phyloP scores from a whole-genome alignment of 1,140 invertebrate species.

The Chrysopa pallens region DNA sequence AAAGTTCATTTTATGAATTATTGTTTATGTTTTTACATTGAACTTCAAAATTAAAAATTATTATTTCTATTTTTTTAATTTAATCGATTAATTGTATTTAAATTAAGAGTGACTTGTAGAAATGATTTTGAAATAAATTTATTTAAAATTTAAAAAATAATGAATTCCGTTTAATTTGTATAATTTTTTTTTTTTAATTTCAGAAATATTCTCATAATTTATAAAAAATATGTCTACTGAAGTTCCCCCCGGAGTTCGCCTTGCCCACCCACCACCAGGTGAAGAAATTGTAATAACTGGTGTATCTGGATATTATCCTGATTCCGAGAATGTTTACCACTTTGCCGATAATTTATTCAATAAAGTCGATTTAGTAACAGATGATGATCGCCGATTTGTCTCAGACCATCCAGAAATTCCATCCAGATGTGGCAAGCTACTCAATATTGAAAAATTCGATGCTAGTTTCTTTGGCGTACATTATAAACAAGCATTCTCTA shows the following conservation, averaged over 20 bases:
- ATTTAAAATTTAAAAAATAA: too few species aligned
- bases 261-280: slow-evolving; percentile 21
- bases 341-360: slow-evolving; percentile 65
- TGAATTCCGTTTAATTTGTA: too few species aligned
- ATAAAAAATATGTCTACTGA: too few species aligned
- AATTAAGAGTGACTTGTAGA: too few species aligned
- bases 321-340: slow-evolving; percentile 59
- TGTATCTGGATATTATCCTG: slow-evolving; percentile 71
- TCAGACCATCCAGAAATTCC: slow-evolving; percentile 47
- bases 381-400: slow-evolving; percentile 59
- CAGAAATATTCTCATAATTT: too few species aligned
- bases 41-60: too few species aligned
- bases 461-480: slow-evolving; percentile 67
- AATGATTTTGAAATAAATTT: too few species aligned
- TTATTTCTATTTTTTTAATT: too few species aligned
- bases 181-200: too few species aligned
- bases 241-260: background rate
- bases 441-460: slow-evolving; percentile 65
- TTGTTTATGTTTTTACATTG: too few species aligned
- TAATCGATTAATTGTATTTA: too few species aligned
- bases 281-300: slow-evolving; percentile 72
- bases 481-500: slow-evolving; percentile 62
- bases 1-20: too few species aligned
- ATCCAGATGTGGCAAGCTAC: slow-evolving; percentile 59
- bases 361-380: slow-evolving; percentile 66